Conservation (phyloP, 2,888 invertebrate genomes). For the Xestia c-nigrum region DNA sequence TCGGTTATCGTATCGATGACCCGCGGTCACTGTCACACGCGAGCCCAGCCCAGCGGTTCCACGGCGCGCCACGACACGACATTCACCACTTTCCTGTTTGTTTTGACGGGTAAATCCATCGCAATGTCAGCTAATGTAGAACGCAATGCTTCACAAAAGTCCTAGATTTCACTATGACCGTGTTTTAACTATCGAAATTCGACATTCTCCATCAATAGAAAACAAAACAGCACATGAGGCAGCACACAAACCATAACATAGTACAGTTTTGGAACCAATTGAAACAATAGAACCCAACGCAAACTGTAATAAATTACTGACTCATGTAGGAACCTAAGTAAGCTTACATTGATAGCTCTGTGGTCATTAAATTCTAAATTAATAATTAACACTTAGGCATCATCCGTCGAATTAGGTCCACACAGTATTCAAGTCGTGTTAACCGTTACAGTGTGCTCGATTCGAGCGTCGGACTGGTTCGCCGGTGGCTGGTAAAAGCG, state of each 20-base stretch:
- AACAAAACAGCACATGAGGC: constrained; percentile 19
- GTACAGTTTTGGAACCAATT: neutral
- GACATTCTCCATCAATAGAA: constrained; percentile 47
- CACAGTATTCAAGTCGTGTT: constrained; percentile 79
- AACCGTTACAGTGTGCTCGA: constrained; percentile 89
- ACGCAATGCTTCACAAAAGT: constrained; percentile 26
- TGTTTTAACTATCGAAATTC: constrained; percentile 22
- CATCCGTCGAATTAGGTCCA: constrained; percentile 68
- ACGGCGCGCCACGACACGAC: constrained; percentile 63
- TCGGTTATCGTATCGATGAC: constrained; percentile 82
- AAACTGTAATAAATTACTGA: constrained; percentile 30
- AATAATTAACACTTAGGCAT: constrained; percentile 53
- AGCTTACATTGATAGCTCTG: constrained; percentile 28
- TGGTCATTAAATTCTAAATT: constrained; percentile 51
- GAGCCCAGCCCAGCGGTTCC: constrained; percentile 52
- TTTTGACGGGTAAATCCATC: constrained; percentile 34
- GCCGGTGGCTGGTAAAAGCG: constrained; percentile 85
- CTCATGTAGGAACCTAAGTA: constrained; percentile 5
- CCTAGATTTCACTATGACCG: constrained; percentile 49
- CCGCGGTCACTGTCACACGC: constrained; percentile 71
- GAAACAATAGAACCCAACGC: constrained; percentile 25
- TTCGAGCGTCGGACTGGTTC: constrained; percentile 86
- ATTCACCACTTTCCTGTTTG: constrained; percentile 58
- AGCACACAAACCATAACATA: constrained; percentile 3
- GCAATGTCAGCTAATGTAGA: constrained; percentile 43